phyloP scores from a whole-genome alignment of 2,113 vertebrate species.

The cattle (Bos taurus) region ARS-UCD2.0 NC_037352.1:5817001-5817500 shows the following conservation, averaged over 20 bases:
- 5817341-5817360: background rate
- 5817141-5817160: accelerated
- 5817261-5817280: background rate
- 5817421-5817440: background rate
- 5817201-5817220: background rate
- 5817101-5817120: background rate
- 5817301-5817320: background rate
- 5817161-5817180: background rate
- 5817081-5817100: background rate
- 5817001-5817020: background rate
- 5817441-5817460: background rate
- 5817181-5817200: background rate
- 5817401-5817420: background rate
- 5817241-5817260: background rate
- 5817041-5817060: background rate
- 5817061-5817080: background rate
- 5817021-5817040: background rate
- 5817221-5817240: background rate
- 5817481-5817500: background rate
- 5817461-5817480: background rate
- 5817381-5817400: background rate
- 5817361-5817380: accelerated
- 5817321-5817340: background rate
- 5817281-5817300: background rate
- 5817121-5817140: background rate